Evolutionary conservation across 2,888 invertebrate species (phyloP), one percentile per base, ranked within the genome.

Genomic region (Marronus borbonicus): DNA sequence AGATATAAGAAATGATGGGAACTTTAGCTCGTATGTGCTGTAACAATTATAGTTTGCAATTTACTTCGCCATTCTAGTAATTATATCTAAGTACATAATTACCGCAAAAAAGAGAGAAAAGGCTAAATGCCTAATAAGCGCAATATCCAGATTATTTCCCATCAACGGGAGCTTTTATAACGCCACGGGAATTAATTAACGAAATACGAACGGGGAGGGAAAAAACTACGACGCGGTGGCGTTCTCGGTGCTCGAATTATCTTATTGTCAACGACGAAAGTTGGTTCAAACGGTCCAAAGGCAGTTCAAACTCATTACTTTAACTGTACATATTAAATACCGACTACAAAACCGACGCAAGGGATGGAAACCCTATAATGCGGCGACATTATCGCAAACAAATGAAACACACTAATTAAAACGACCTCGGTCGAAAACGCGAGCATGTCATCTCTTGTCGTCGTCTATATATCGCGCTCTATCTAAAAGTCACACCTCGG

Each of bases 331-430:
- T 74, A 74, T 74, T 60, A 74, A 74, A 74, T 49, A 55, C 39
- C 60, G 44, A 5, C 44, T 74, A 60, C 60, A 74, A 28, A 60
- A 74, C 72, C 72, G 72, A 55, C 44, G 44, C 5, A 44, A 44
- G 44, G 44, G 44, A 44, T 8, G 44, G 20, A 58, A 74, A 74
- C 72, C 72, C 60, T 60, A 14, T 74, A 74, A 74, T 62, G 60
- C 60, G 72, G 60, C 55, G 44, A 74, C 72, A 60, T 76, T 65
- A 76, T 68, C 55, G 44, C 66, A 76, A 76, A 76, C 76, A 76
- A 76, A 65, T 68, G 76, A 76, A 68, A 76, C 76, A 58, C 58
- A 52, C 76, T 65, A 76, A 76, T 76, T 76, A 76, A 76, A 76
- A 68, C 36, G 75, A 50, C 39, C 62, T 44, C 75, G 44, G 17